These are phyloP conservation scores for Apotomis betuletana DNA, from an alignment of 2,888 invertebrate species.

Conservation along the genomic window DNA sequence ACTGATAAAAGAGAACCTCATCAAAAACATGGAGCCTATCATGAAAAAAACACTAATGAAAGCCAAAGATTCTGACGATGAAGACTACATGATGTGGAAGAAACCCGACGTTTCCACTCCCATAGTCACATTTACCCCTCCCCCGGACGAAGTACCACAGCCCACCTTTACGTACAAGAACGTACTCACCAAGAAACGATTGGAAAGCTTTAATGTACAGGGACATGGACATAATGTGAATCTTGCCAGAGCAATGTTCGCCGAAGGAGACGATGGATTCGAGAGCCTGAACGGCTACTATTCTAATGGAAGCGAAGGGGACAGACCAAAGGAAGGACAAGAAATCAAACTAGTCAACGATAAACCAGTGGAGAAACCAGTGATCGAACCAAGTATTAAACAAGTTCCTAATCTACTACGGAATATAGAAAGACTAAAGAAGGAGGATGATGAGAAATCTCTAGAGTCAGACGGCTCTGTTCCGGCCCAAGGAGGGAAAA, in stretches of 20 bases:
- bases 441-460: constrained; percentile 76
- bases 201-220: constrained; percentile 73
- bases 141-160: constrained; percentile 66
- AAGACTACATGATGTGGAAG: constrained; percentile 79
- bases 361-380: constrained; percentile 33
- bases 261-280: constrained; percentile 91
- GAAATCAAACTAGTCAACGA: constrained; percentile 31
- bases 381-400: constrained; percentile 37
- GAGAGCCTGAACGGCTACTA: constrained; percentile 93
- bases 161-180: constrained; percentile 69
- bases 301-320: constrained; percentile 86
- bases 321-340: constrained; percentile 47
- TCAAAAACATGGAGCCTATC: constrained; percentile 63
- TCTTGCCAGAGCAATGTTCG: constrained; percentile 61
- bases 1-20: constrained; percentile 64
- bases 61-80: constrained; percentile 78
- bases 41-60: constrained; percentile 63
- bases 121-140: constrained; percentile 76
- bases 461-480: constrained; percentile 68
- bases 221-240: constrained; percentile 61
- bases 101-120: constrained; percentile 70
- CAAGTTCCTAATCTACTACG: constrained; percentile 39
- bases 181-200: constrained; percentile 73
- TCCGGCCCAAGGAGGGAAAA: constrained; percentile 65
- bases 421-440: constrained; percentile 56